phyloP scores from a whole-genome alignment of 2,797 vertebrate genomes.

The Platalea minor region DNA sequence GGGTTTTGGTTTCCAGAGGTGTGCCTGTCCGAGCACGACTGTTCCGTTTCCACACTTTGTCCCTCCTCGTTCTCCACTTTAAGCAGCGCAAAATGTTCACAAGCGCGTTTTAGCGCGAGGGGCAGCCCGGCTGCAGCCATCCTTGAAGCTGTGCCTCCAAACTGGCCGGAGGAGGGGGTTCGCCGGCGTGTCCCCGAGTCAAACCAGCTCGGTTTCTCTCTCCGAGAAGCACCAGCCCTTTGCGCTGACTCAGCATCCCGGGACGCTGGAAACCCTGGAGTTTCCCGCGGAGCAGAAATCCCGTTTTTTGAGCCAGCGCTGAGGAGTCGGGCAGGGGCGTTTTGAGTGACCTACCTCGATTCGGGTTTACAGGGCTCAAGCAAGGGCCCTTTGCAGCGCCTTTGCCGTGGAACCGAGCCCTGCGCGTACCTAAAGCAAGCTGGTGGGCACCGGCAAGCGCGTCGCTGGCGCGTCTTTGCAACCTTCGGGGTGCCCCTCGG shows the following conservation, averaged over 20 bases:
- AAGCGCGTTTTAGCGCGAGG: rapidly evolving
- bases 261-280: background rate
- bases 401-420: background rate
- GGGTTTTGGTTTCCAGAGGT: background rate
- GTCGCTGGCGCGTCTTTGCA: background rate
- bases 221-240: background rate
- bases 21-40: background rate
- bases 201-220: background rate
- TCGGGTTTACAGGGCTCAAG: rapidly evolving
- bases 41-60: background rate
- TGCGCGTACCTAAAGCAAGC: no score
- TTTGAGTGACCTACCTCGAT: rapidly evolving
- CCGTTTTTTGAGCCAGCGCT: background rate
- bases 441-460: rapidly evolving
- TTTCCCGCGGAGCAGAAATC: background rate
- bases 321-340: background rate
- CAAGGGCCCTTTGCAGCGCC: background rate
- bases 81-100: rapidly evolving
- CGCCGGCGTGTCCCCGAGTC: rapidly evolving
- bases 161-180: background rate
- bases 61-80: background rate
- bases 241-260: background rate
- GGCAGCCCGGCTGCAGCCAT: rapidly evolving
- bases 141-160: background rate
- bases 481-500: background rate